phyloP scores from a whole-genome alignment of 2,888 invertebrate genomes.

The Liopterus haemorrhoidalis region DNA sequence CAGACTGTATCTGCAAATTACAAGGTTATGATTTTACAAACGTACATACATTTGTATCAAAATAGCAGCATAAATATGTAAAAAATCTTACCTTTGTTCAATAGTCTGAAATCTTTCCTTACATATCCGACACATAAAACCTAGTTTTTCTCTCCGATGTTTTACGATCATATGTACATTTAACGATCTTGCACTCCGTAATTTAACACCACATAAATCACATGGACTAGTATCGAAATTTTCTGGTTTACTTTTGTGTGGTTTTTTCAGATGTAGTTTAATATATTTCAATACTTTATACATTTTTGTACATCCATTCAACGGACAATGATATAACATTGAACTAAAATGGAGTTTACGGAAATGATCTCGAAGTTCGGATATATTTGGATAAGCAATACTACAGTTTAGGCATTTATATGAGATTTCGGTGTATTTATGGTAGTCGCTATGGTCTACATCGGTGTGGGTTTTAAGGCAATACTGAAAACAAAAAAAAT shows the following conservation, averaged over 20 bases:
- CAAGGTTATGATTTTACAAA: no score
- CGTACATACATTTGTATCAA: no score
- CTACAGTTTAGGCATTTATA: slow-evolving; percentile 18
- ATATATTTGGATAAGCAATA: slow-evolving; percentile 3
- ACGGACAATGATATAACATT: slow-evolving; percentile 10
- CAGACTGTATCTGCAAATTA: no score
- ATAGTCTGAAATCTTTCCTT: slow-evolving; percentile 11
- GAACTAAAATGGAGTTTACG: neutral
- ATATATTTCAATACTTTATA: slow-evolving; percentile 12
- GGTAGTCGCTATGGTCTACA: neutral
- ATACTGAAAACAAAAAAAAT: slow-evolving; percentile 8
- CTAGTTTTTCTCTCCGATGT: slow-evolving; percentile 12
- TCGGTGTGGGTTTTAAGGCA: slow-evolving; percentile 8
- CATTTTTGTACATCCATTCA: slow-evolving; percentile 10
- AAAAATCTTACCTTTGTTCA: slow-evolving; percentile 18
- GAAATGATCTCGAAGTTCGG: slow-evolving; percentile 11
- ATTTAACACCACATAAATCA: slow-evolving; percentile 13
- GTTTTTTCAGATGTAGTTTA: slow-evolving; percentile 6
- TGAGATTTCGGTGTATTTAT: slow-evolving; percentile 1
- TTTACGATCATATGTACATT: slow-evolving; percentile 17
- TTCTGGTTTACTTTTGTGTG: slow-evolving; percentile 1
- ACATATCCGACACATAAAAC: slow-evolving; percentile 16
- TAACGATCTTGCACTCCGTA: slow-evolving; percentile 4
- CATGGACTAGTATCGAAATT: neutral
- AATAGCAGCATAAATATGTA: no score